phyloP scores from a whole-genome alignment of 2,888 invertebrate genomes.

The Tanypteryx hageni region DNA sequence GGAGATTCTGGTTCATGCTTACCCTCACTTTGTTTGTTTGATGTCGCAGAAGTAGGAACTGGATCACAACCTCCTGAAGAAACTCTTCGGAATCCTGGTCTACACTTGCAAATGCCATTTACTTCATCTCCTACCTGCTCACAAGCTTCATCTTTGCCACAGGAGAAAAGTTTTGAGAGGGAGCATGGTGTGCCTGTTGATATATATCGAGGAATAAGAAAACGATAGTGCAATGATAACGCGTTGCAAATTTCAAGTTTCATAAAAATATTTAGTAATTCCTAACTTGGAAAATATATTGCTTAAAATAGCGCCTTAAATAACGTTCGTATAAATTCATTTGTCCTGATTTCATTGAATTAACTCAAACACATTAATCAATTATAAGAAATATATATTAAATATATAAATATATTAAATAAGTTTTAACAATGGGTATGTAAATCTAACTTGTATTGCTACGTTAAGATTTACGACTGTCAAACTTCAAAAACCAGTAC shows the following conservation, averaged over 20 bases:
- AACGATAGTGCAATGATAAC: not conserved
- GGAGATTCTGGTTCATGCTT: slow-evolving; percentile 2
- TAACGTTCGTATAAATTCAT: not conserved
- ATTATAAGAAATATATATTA: not conserved
- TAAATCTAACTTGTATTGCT: too few species aligned
- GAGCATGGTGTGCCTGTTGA: not conserved
- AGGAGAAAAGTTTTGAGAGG: not conserved
- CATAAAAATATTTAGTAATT: not conserved
- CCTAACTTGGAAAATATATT: not conserved
- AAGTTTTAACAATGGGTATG: too few species aligned
- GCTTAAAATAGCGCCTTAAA: not conserved
- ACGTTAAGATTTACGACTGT: too few species aligned
- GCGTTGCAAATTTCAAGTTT: not conserved
- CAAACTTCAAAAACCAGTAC: too few species aligned
- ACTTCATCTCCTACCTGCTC: not conserved
- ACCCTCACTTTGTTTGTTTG: not conserved
- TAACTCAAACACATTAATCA: not conserved
- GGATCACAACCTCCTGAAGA: slow-evolving; percentile 33
- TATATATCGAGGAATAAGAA: not conserved
- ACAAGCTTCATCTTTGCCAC: slow-evolving; percentile 54
- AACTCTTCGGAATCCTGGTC: slow-evolving; percentile 32
- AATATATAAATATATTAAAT: too few species aligned
- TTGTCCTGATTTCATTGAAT: not conserved
- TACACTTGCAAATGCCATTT: slow-evolving; percentile 29
- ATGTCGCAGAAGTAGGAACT: slow-evolving; percentile 2